Base-by-base conservation (phyloP, 2,888 invertebrate species). In the Lottia gigantea region DNA sequence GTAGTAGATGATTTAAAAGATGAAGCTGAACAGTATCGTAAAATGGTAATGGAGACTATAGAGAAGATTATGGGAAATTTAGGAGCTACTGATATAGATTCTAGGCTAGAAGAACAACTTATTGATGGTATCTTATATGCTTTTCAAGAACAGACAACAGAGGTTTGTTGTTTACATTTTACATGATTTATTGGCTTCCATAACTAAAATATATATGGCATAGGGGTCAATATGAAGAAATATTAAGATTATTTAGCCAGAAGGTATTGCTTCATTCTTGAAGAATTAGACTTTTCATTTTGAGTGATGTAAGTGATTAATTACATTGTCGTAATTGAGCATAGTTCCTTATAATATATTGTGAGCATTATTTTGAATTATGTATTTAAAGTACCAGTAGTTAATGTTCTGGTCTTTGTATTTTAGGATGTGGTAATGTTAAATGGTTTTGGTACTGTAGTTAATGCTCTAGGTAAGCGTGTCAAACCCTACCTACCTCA, bases 41-140 rank as follows among this genome's bases (percentile, higher is more conserved):
- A 99, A 91, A 99, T 99, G 99, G 99, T 99, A 2, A 99, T 99
- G 97, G 99, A 99, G 89, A 98, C 98, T 0, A 98, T 99, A 72
- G 99, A 99, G 88, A 98, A 98, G 90, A 97, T 98, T 71, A 95
- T 98, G 92, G 96, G 95, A 4, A 97, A 97, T 89, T 91, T 98
- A 74, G 99, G 99, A 23, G 97, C 98, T 0, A 96, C 97, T 0
- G 99, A 99, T 86, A 97, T 99, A 67, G 99, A 99, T 89, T 96
- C 97, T 0, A 92, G 98, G 62, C 91, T 99, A 3, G 99, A 99
- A 88, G 99, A 99, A 90, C 98, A 98, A 85, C 92, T 99, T 46
- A 99, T 99, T 88, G 99, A 99, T 87, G 99, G 99, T 80, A 98
- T 99, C 80, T 90, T 99, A 62, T 99, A 99, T 87, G 99, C 99